Base-by-base conservation (phyloP, 2,113 vertebrate species). In the Passer domesticus region DNA sequence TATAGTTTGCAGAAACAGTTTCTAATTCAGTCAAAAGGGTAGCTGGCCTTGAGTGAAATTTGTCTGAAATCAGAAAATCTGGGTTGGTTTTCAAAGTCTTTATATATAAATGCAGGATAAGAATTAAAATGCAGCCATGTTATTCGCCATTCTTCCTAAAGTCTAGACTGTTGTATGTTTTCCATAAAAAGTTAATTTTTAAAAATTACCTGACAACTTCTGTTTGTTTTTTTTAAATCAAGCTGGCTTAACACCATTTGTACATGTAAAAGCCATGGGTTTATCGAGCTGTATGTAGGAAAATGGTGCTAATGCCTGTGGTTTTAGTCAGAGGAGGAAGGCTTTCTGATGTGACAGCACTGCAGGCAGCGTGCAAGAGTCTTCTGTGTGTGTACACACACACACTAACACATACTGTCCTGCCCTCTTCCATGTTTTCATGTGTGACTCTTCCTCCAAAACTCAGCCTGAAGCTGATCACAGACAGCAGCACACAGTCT, bases 341-440 rank as follows among this genome's bases (percentile, higher is more conserved):
- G 52, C 15, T 83, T 73, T 87, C 55, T 52, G 50, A 58, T 52
- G 58, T 8, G 49, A 73, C 12, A 79, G 10, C 43, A 30, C 41
- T 15, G 39, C 39, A 39, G 19, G 15, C 70, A 79, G 19, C 1
- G 0, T 2, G 2, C 50, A 67, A 35, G 44, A 39, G 20, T 14
- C 30, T 76, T 56, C 37, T 41, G 15, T 1, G 0, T 2, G 13
- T 7, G 18, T 9, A 11, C 31, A 19, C 3, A 17, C 0, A 3
- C n/a, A 49, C 13, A 4, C 3, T 30, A 27, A 37, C 0, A 0
- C 7, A 43, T 10, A 14, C 17, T 31, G 30, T 49, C 25, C 27
- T 47, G 52, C 21, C 31, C n/a, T 58, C 37, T 31, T 6, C 56
- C 21, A 19, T 4, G 1, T 44, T 72, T 49, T 24, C 25, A n/a